Evolutionary conservation across 2,113 vertebrate genomes (phyloP), one percentile per base, ranked within the genome.

Genomic region (Grantiella picta): DNA sequence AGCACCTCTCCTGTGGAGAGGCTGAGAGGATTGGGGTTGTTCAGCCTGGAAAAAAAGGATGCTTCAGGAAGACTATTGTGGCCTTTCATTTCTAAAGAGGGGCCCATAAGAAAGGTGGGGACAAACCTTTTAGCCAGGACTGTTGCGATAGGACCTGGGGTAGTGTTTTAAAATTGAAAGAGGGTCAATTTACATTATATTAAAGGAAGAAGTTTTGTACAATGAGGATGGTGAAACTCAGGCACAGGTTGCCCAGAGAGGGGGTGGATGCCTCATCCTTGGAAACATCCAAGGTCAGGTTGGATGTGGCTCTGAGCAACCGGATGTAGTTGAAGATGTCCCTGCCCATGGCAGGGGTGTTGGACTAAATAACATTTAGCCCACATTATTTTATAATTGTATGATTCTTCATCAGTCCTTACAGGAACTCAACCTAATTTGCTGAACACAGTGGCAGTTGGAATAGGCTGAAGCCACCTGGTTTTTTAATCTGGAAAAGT

Each of bases 61-160:
- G 11, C 35, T 69, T 53, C 18, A 20, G 24, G 18, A 69, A 76
- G 35, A 7, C 24, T 35, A 0, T 15, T 42, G 40, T 35, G 31
- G 40, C 31, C 29, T 82, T 69, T 69, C 21, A 54, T 29, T 69
- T 61, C 10, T 76, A 27, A 21, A 68, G 49, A 76, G 6, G 40
- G 8, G 12, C 14, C n/a, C 4, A 1, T 52, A 52, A 38, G 33
- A 66, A 73, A n/a, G 45, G 14, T 35, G 47, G 47, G 25, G 25
- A 36, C 17, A 63, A 63, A 54, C 15, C 4, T 49, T 19, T 23
- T 36, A 69, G 31, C 40, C 20, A 12, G 25, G 31, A 47, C n/a
- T 53, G 11, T 31, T 68, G 61, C 0, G 0, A 11, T 35, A 60
- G 8, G 25, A 76, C n/a, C 28, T 36, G 18, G 11, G 8, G 8